Evolutionary conservation across 2,113 vertebrate genomes (phyloP).

Genomic region (Calonectris borealis): DNA sequence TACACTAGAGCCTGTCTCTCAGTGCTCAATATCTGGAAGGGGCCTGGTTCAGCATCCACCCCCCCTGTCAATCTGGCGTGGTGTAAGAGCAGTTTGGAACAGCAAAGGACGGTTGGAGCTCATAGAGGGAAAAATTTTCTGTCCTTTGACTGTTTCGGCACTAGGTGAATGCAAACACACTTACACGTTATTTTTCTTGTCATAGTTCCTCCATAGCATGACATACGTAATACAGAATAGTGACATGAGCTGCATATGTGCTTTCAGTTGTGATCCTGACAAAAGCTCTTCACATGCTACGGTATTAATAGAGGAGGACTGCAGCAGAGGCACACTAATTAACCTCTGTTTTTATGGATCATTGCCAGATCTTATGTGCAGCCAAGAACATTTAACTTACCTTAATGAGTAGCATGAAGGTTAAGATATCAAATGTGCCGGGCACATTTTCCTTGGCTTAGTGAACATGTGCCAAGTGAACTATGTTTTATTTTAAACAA

Average conservation of each 20-base stretch:
- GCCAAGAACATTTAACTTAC: not conserved
- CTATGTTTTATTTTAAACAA: not conserved
- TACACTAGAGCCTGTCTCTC: not conserved
- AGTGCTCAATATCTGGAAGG: not conserved
- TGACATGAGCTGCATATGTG: not conserved
- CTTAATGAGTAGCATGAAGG: constrained; percentile 13
- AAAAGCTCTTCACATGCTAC: not conserved
- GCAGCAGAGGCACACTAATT: not conserved
- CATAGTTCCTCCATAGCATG: not conserved
- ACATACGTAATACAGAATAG: not conserved
- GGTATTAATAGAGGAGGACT: not conserved
- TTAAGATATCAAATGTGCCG: not conserved
- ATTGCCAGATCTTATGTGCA: not conserved
- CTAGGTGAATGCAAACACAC: not conserved
- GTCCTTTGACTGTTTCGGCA: not conserved
- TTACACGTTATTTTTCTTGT: not conserved
- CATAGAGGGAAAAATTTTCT: not conserved
- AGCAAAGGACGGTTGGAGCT: not conserved
- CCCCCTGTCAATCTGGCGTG: too few species aligned
- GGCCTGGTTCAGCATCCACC: not conserved
- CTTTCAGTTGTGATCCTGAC: not conserved
- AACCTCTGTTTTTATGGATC: constrained; percentile 35
- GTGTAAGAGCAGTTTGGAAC: not conserved
- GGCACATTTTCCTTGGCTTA: not conserved
- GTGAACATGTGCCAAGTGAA: not conserved